Evolutionary conservation across 2,797 vertebrate genomes (phyloP), one percentile per base, ranked within the genome.

Genomic region (Sus cebifrons): DNA sequence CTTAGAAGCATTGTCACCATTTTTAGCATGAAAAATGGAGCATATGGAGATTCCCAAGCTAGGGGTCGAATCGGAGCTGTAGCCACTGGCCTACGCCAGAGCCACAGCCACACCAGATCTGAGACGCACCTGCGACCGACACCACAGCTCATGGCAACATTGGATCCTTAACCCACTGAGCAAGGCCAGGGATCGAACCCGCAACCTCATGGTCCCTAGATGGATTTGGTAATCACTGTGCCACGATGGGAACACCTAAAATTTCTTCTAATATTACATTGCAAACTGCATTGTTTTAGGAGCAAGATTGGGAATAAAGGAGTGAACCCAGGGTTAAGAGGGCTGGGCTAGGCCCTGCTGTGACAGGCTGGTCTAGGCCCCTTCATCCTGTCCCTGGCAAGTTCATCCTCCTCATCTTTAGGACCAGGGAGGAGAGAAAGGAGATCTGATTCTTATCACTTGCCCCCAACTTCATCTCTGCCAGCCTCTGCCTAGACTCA

Each of bases 261-360:
- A 94, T 74, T 86, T 65, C 44, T 71, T 86, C 67, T 74, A 44
- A 64, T 32, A 65, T 86, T 79, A 58, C 36, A 21, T 65, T 71
- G 44, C 29, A 74, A 86, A 81, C 67, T 49, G 67, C 17, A 87
- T 49, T 58, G 13, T 60, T 73, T 83, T 49, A 67, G 60, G 36
- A 91, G n/a, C 36, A 87, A 82, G 68, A 15, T 29, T 91, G 23
- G 68, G 60, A 58, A 68, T 87, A 86, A 91, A 91, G 36, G 23
- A 81, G 29, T 65, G 23, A 49, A 83, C 77, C 86, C 16, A 62
- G 23, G 29, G 29, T 60, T 82, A 68, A n/a, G 15, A 92, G 49
- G 82, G 68, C 36, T 70, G 68, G 60, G 15, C 23, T 62, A 75
- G 18, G 77, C 58, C 40, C 52, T 87, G 5, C 7, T 70, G 70